Evolutionary conservation across 2,113 vertebrate genomes (phyloP).

Genomic region (Callionymus lyra): DNA sequence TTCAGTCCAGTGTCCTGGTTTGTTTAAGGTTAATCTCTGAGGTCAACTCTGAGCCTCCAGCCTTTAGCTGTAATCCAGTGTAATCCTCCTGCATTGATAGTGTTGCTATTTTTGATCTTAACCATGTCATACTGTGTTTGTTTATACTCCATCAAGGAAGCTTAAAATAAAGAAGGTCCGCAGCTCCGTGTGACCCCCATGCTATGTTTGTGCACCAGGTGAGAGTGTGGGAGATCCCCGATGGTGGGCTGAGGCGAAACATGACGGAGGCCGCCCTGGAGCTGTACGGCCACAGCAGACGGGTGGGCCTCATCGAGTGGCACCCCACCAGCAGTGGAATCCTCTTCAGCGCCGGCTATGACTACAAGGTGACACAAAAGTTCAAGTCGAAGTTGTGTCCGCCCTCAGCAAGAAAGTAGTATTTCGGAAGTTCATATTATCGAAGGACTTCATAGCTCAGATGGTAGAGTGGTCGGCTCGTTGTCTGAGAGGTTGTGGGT

Average conservation of each 20-base stretch:
- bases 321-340: constrained; percentile 93
- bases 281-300: constrained; percentile 90
- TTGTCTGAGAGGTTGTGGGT: too few relatives aligned
- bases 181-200: too few relatives aligned
- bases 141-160: background rate
- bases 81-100: constrained; percentile 51
- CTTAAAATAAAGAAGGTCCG: too few relatives aligned
- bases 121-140: background rate
- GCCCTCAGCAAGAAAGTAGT: too few relatives aligned
- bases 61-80: constrained; percentile 47
- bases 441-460: too few relatives aligned
- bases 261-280: constrained; percentile 89
- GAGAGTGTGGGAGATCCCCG: constrained; percentile 92
- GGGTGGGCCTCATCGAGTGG: constrained; percentile 93
- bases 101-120: constrained; percentile 35
- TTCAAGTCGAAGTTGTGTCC: too few relatives aligned
- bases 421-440: too few relatives aligned
- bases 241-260: constrained; percentile 82
- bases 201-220: constrained; percentile 65
- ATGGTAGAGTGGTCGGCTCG: too few relatives aligned
- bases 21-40: constrained; percentile 49
- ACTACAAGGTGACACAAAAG: constrained; percentile 81
- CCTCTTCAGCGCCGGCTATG: constrained; percentile 92
- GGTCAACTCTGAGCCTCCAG: constrained; percentile 22
- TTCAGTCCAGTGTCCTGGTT: constrained; percentile 27